A percentile compares a stretch with the other conserved stretches of the same genome.
Evolutionary conservation across 2,797 vertebrate genomes (phyloP).

Genomic region (Lerista edwardsae): DNA sequence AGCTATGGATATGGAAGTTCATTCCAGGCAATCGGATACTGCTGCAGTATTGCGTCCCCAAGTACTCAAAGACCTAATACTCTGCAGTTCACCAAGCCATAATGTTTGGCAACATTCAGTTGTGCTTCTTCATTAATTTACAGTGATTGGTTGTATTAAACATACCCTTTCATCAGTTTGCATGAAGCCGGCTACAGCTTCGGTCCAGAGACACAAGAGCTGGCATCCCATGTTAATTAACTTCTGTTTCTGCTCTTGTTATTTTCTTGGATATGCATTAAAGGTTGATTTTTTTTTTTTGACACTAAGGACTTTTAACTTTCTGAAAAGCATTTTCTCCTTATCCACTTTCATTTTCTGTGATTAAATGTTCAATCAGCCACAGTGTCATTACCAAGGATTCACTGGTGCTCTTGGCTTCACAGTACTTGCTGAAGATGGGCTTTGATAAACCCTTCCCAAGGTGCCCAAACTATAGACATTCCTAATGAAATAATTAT

Average conservation of each 20-base stretch:
- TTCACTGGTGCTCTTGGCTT: conserved; percentile 48
- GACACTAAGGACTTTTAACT: conserved; percentile 33
- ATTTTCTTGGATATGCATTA: conserved; percentile 21
- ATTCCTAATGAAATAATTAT: conserved; percentile 52
- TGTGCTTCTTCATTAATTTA: conserved; percentile 22
- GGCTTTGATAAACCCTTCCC: conserved; percentile 4
- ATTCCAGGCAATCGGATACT: not conserved
- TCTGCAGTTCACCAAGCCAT: not conserved
- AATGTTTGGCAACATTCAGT: not conserved
- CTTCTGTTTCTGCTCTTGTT: conserved; percentile 25
- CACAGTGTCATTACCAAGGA: conserved; percentile 43
- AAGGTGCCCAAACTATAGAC: conserved; percentile 24
- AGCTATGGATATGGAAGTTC: not conserved
- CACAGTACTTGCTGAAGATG: conserved; percentile 47
- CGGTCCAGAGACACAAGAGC: conserved; percentile 6
- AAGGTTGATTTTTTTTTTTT: no score
- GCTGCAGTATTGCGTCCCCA: not conserved
- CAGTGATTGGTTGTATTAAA: accelerated
- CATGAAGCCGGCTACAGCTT: not conserved
- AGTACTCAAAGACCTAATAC: not conserved
- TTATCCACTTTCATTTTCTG: conserved; percentile 31
- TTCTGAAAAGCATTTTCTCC: conserved; percentile 25
- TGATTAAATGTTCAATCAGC: conserved; percentile 55
- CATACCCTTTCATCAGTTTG: not conserved
- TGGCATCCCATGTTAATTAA: conserved; percentile 5